Conservation (phyloP, 30 jellyfish, hydroid and myxozoan species). For the Calvadosia cruxmelitensis region DNA sequence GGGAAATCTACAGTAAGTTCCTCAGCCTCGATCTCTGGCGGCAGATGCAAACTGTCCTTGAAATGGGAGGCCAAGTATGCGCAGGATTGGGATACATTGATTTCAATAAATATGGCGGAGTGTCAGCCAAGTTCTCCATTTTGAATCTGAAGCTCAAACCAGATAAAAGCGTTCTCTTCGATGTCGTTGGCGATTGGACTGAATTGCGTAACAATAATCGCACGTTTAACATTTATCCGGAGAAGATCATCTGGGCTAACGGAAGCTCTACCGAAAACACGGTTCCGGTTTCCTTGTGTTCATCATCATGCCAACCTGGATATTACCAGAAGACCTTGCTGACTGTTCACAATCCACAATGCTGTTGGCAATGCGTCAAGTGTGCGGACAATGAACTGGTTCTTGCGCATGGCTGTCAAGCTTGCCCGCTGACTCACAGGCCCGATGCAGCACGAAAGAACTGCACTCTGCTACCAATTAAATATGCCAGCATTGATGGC, state of each 20-base stretch:
- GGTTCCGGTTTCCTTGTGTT: constrained; percentile 47
- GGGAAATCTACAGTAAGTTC: neutral
- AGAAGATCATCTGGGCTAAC: neutral
- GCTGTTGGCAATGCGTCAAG: constrained; percentile 75
- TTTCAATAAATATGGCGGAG: constrained; percentile 16
- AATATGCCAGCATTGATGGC: neutral
- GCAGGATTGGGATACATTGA: neutral
- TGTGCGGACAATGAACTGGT: constrained; percentile 39
- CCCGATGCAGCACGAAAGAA: constrained; percentile 10
- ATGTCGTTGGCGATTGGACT: constrained; percentile 11
- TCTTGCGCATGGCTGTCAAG: constrained; percentile 30
- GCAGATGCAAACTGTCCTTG: neutral
- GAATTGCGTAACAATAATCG: neutral
- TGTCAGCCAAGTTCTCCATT: constrained; percentile 18
- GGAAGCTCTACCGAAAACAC: neutral
- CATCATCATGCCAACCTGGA: constrained; percentile 37
- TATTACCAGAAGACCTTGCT: constrained; percentile 1
- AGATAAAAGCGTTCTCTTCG: neutral
- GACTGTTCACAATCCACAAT: constrained; percentile 9
- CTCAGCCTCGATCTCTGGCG: neutral
- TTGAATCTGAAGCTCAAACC: constrained; percentile 11
- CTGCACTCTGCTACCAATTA: constrained; percentile 15
- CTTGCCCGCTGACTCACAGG: constrained; percentile 27
- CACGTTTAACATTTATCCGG: neutral
- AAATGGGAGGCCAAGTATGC: neutral